These are phyloP conservation scores for Naso thynnoides DNA, from an alignment of 2,797 vertebrate species.

Conservation along the genomic window DNA sequence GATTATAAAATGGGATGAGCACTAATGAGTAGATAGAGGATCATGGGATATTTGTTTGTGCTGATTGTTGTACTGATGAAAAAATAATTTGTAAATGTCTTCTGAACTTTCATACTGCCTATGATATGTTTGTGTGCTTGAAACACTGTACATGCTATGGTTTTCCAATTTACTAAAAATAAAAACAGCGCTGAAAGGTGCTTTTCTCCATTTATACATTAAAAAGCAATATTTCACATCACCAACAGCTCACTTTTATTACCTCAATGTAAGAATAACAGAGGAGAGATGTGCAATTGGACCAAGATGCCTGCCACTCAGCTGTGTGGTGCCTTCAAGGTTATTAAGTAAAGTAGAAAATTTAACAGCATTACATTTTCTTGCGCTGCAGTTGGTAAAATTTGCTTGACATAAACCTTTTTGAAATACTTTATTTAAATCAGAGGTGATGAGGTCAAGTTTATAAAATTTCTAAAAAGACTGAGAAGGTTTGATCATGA, in stretches of 20 bases:
- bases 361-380: not conserved
- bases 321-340: slow-evolving; percentile 66
- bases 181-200: slow-evolving; percentile 35
- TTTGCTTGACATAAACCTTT: not conserved
- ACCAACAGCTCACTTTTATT: not conserved
- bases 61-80: slow-evolving; percentile 33
- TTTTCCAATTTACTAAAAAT: slow-evolving; percentile 67
- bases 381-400: not conserved
- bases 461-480: not conserved
- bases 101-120: slow-evolving; percentile 18
- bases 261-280: slow-evolving; percentile 20
- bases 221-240: not conserved
- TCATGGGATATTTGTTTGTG: slow-evolving; percentile 33
- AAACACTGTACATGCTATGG: slow-evolving; percentile 73
- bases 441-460: not conserved
- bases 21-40: slow-evolving; percentile 7
- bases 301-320: slow-evolving; percentile 51
- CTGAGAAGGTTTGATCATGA: not conserved
- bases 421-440: not conserved
- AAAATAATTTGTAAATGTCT: slow-evolving; percentile 49
- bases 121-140: slow-evolving; percentile 59
- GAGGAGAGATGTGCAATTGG: slow-evolving; percentile 14
- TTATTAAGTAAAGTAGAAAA: slow-evolving; percentile 32
- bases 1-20: slow-evolving; percentile 25
- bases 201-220: not conserved